A percentile compares a stretch with the other conserved stretches of the same genome.
These are phyloP conservation scores for Coenonympha glycerion DNA, from an alignment of 2,888 invertebrate species.

Conservation along the genomic window DNA sequence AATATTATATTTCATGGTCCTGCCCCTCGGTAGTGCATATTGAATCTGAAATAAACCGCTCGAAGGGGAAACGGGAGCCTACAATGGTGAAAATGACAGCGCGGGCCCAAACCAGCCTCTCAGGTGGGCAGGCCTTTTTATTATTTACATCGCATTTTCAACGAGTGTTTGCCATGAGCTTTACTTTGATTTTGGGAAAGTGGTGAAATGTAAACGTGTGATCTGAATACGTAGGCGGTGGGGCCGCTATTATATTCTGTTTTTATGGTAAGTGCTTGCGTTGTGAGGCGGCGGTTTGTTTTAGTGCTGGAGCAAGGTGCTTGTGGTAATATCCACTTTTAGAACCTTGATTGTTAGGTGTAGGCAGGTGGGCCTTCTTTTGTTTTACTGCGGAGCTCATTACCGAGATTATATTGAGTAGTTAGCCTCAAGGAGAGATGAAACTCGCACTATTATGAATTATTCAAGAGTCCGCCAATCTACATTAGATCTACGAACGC, in stretches of 20 bases:
- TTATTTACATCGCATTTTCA: slow-evolving; percentile 75
- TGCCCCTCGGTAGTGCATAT: slow-evolving; percentile 64
- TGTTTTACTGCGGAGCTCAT: slow-evolving; percentile 32
- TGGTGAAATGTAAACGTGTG: slow-evolving; percentile 63
- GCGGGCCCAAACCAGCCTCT: slow-evolving; percentile 39
- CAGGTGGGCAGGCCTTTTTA: slow-evolving; percentile 59
- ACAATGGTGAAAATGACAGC: slow-evolving; percentile 63
- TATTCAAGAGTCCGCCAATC: no score
- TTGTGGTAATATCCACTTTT: slow-evolving; percentile 23
- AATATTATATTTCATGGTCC: slow-evolving; percentile 61
- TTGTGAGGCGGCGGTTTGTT: slow-evolving; percentile 36
- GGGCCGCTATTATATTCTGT: slow-evolving; percentile 38
- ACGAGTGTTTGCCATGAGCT: slow-evolving; percentile 71
- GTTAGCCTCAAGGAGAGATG: no score
- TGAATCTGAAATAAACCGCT: slow-evolving; percentile 70
- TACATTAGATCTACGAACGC: no score
- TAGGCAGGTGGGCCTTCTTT: slow-evolving; percentile 6
- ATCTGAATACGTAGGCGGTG: slow-evolving; percentile 69
- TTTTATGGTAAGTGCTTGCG: slow-evolving; percentile 58
- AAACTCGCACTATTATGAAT: no score
- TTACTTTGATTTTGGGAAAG: slow-evolving; percentile 73
- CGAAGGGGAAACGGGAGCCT: slow-evolving; percentile 52
- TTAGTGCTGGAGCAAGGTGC: slow-evolving; percentile 31
- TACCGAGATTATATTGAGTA: slow-evolving; percentile 24
- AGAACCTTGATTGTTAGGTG: slow-evolving; percentile 12